Base-by-base conservation (phyloP, 2,797 vertebrate species). In the Menidia menidia region DNA sequence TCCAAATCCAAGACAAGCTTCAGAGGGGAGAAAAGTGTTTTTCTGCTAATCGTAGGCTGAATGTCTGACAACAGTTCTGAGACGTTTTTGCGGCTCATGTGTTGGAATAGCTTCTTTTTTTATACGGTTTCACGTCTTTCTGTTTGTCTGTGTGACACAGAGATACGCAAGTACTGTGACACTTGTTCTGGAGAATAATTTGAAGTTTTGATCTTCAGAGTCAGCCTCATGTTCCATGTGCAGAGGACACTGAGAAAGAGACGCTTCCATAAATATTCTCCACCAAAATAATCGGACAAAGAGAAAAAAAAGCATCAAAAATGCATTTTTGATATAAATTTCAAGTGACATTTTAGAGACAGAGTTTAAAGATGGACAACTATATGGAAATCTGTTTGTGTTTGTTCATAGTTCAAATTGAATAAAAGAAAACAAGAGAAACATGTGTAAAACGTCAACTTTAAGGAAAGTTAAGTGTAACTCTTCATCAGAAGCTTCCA, bases 1-100 rank as follows among this genome's bases (percentile, higher is more conserved):
- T 68, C 83, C 78, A 77, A 74, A 76, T 77, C 78, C 80, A 68
- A 87, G 72, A 83, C 75, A 30, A 87, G 77, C 77, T 78, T 82
- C 44, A 47, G 61, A 75, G 50, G 25, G 41, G 55, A 48, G 32
- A 60, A 61, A 56, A 19, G 57, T 73, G 65, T 71, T 77, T 81
- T 81, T 48, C 1, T 2, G 42, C 66, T 64, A 54, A 73, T 50
- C 81, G 35, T 39, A 10, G 7, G 4, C 35, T 7, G 35, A 39
- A 39, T 39, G 35, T 39, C 35, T 39, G 35, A 39, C 35, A 39
- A 5, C 35, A 78, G 77, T 79, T 82, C 68, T 69, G 48, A 81
- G 64, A 73, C 57, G 14, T 58, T 48, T 25, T 60, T 70, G 55
- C 32, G 19, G 69, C 60, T 60, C 61, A 12, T 56, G 60, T 68